Percentiles rank a stretch among this genome's conserved stretches.
Evolutionary conservation across 2,113 vertebrate genomes (phyloP).

Genomic region (Origma solitaria): DNA sequence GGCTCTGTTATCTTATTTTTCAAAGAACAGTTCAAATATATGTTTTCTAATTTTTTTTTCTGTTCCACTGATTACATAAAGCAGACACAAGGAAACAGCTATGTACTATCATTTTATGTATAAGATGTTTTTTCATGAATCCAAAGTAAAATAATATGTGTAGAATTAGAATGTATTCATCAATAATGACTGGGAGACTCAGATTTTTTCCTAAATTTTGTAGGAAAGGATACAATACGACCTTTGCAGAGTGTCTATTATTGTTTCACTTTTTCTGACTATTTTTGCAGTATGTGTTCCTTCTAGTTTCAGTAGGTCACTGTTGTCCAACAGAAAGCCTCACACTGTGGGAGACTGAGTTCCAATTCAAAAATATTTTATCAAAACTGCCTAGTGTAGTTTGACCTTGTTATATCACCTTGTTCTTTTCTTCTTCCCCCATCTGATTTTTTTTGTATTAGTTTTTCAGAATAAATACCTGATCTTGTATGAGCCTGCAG

Average conservation of each 20-base stretch:
- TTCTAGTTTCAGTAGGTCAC: background rate
- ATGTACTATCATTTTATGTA: fast-evolving
- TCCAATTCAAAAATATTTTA: background rate
- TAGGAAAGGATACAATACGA: background rate
- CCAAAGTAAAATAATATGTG: background rate
- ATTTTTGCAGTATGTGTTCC: background rate
- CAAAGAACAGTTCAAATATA: background rate
- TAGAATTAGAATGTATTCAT: background rate
- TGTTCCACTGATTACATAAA: background rate
- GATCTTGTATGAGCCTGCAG: background rate
- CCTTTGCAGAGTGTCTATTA: background rate
- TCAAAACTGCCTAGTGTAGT: background rate
- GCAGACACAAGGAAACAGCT: background rate
- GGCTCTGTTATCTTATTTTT: background rate
- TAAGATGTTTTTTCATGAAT: background rate
- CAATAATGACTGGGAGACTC: background rate
- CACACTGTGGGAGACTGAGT: background rate
- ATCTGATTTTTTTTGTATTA: background rate
- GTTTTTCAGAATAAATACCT: background rate
- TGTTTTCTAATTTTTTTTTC: background rate
- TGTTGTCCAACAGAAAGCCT: background rate
- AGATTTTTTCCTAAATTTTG: background rate
- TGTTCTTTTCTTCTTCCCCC: background rate
- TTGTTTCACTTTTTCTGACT: background rate
- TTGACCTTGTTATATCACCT: background rate